Conservation (phyloP, 2,888 invertebrate genomes). For the Odontocerum albicorne region DNA sequence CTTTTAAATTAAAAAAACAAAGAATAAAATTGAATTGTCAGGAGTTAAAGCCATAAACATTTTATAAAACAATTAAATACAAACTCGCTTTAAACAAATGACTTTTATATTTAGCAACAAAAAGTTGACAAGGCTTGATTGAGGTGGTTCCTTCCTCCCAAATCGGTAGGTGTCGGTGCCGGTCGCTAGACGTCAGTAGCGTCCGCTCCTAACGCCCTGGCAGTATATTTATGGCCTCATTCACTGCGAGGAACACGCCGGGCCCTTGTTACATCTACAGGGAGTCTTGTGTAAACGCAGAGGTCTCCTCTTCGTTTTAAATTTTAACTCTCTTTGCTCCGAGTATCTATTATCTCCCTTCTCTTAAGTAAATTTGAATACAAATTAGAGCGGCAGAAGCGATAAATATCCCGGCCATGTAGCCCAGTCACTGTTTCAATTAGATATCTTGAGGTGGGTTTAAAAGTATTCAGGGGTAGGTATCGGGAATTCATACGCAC, state of each 20-base stretch:
- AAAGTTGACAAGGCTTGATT: too few species aligned
- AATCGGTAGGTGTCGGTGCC: constrained; percentile 19
- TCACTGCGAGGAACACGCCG: constrained; percentile 28
- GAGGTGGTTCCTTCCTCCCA: neutral
- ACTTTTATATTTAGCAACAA: too few species aligned
- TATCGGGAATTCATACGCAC: too few species aligned
- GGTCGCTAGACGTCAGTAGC: constrained; percentile 22
- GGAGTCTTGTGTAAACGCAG: constrained; percentile 25
- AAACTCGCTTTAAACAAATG: too few species aligned
- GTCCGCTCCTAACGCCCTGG: too few species aligned
- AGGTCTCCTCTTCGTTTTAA: constrained; percentile 11
- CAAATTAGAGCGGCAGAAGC: constrained; percentile 29
- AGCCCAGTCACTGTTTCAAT: constrained; percentile 15
- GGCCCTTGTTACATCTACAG: constrained; percentile 23
- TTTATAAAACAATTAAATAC: too few species aligned
- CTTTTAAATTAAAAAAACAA: too few species aligned
- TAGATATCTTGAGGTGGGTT: constrained; percentile 1
- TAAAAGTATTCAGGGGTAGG: too few species aligned
- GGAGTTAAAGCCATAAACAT: too few species aligned
- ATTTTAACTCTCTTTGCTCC: constrained; percentile 9
- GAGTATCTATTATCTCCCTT: too few species aligned
- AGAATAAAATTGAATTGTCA: too few species aligned
- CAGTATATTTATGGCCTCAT: constrained; percentile 32
- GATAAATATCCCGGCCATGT: constrained; percentile 24
- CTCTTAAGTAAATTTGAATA: constrained; percentile 33